Evolutionary conservation across 2,797 vertebrate genomes (phyloP), one percentile per base, ranked within the genome.

Genomic region (Chelmon rostratus): DNA sequence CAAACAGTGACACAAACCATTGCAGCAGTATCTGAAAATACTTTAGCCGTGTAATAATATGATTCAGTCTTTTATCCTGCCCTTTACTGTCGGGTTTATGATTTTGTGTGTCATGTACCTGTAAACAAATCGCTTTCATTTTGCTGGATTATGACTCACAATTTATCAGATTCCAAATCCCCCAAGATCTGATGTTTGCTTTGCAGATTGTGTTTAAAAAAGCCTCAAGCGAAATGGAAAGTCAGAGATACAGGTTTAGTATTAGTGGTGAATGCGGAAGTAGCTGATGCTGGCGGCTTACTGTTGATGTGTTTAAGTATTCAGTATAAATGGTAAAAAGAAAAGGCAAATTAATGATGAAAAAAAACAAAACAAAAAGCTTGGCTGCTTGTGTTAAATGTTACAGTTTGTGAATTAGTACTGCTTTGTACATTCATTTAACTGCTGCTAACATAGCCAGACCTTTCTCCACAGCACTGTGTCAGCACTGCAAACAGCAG

Each of bases 131-230:
- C 8, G 31, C 42, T 50, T 63, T 44, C 33, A 66, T 77, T 68
- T 64, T 49, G 31, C 64, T 72, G 44, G 62, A 68, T 63, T 47
- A 68, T 63, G 50, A 50, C 50, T 62, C 40, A 47, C 49, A 62
- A 28, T 16, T 69, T 23, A 54, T 69, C 40, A 59, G 59, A 59
- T 40, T 81, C 19, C 13, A 37, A 62, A 68, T 68, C 50, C 40
- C 42, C 16, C 31, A 71, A 67, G 42, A 63, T 57, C 35, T 67
- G 38, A 31, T 49, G 59, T 76, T 76, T 77, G 64, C 33, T 73
- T 66, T 62, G 56, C 46, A 71, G 18, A 67, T 28, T 74, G 63
- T 63, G 56, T 40, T 37, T 35, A 28, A 53, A 46, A 37, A 40
- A 38, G 57, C 57, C 44, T 61, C 38, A 68, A 61, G 44, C 19